These are phyloP conservation scores for Turnix velox DNA, from an alignment of 2,113 vertebrate species.

Conservation along the genomic window DNA sequence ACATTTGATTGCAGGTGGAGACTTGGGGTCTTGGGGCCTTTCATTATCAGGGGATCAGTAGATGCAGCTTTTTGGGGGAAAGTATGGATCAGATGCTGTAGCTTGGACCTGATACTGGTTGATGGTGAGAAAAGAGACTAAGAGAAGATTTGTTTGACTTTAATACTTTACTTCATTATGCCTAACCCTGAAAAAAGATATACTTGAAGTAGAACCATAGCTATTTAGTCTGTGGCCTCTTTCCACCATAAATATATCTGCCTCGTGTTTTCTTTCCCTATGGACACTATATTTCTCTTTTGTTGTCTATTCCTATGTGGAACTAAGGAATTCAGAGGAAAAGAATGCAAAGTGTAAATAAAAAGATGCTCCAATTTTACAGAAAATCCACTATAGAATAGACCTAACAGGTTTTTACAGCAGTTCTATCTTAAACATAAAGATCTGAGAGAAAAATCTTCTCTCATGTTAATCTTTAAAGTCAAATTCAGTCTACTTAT, in stretches of 20 bases:
- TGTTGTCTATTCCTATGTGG: background rate
- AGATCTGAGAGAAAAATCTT: background rate
- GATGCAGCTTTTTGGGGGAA: background rate
- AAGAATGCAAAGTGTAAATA: background rate
- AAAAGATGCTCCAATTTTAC: background rate
- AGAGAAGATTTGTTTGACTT: background rate
- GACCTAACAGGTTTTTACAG: background rate
- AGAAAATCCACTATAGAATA: background rate
- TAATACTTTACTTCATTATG: background rate
- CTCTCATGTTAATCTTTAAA: background rate
- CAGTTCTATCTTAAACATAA: background rate
- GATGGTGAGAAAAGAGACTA: background rate
- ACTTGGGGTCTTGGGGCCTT: background rate
- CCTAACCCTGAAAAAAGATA: background rate
- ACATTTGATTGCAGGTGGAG: background rate
- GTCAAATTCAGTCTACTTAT: background rate
- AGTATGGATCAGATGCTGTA: background rate
- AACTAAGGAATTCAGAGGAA: background rate
- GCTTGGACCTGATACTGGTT: background rate
- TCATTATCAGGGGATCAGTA: background rate
- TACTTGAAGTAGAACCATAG: background rate
- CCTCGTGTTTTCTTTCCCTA: background rate
- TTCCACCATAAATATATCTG: background rate
- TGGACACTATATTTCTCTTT: background rate
- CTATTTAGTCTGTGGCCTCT: background rate